Evolutionary conservation across 37 sponge, comb jelly and placozoan genomes (phyloP).

Genomic region (Eunapius fragilis): DNA sequence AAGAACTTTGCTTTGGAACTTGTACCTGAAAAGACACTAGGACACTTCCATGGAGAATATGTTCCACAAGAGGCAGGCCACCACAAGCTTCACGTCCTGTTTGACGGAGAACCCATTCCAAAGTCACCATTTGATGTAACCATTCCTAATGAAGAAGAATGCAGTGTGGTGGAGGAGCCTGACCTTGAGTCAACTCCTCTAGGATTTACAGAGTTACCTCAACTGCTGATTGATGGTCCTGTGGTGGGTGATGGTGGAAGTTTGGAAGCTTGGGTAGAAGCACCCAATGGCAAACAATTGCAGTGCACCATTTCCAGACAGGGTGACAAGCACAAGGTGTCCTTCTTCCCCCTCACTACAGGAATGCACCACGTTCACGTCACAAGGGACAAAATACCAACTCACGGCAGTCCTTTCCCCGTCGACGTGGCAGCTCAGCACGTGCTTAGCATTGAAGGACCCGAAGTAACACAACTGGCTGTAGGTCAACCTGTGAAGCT

Average conservation of each 20-base stretch:
- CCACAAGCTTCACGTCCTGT: constrained; percentile 50
- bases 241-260: constrained; percentile 76
- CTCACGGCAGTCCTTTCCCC: constrained; percentile 85
- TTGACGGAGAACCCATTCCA: constrained; percentile 58
- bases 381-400: constrained; percentile 68
- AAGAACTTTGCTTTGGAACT: background rate
- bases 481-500: constrained; percentile 88
- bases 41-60: constrained; percentile 7
- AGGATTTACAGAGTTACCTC: no score
- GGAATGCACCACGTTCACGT: constrained; percentile 90
- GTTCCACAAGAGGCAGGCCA: constrained; percentile 46
- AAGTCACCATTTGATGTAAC: background rate
- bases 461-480: constrained; percentile 81
- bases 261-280: constrained; percentile 54
- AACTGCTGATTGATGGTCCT: no score
- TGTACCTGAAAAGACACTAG: constrained; percentile 1
- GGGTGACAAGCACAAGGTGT: constrained; percentile 82
- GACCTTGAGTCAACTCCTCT: background rate
- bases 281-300: no score
- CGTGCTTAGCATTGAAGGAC: constrained; percentile 54
- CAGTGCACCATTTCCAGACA: constrained; percentile 63
- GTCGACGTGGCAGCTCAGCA: constrained; percentile 12
- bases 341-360: constrained; percentile 73
- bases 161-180: constrained; percentile 2
- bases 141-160: no score